These are phyloP conservation scores for Chesias legatella DNA, from an alignment of 2,888 invertebrate genomes.

Conservation along the genomic window DNA sequence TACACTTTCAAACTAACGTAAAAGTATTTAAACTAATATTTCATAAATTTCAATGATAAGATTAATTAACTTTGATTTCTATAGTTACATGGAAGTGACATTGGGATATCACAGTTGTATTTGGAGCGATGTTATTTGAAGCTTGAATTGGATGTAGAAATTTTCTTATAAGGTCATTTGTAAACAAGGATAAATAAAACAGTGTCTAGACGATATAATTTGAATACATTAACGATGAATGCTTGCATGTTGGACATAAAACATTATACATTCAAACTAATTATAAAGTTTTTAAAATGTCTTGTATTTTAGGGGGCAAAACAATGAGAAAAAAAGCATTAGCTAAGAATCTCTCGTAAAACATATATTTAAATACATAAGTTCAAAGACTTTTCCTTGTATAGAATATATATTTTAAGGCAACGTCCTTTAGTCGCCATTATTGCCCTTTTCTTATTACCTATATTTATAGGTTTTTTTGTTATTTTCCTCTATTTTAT, in stretches of 20 bases:
- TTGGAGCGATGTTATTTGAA: no score
- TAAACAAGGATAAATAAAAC: slow-evolving; percentile 10
- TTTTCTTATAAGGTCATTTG: slow-evolving; percentile 7
- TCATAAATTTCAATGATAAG: no score
- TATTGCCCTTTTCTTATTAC: slow-evolving; percentile 3
- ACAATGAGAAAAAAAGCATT: not conserved
- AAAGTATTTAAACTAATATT: no score
- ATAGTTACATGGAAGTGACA: no score
- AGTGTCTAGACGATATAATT: slow-evolving; percentile 29
- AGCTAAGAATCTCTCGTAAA: not conserved
- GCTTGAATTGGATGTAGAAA: slow-evolving; percentile 15
- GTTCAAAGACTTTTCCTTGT: slow-evolving; percentile 5
- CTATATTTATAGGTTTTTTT: slow-evolving; percentile 1
- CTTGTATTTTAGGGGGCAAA: no score
- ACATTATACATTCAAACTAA: slow-evolving; percentile 1
- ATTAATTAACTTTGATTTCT: no score
- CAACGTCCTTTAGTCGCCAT: slow-evolving; percentile 4
- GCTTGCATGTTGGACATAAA: slow-evolving; percentile 11
- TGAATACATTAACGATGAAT: slow-evolving; percentile 31
- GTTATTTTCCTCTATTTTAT: slow-evolving; percentile 25
- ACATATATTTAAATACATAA: no score
- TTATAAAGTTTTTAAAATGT: no score
- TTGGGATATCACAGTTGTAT: no score
- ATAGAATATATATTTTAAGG: slow-evolving; percentile 3
- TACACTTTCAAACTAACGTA: no score